Conservation (phyloP, 1,140 invertebrate genomes). For the Stegodyphus dumicola region DNA sequence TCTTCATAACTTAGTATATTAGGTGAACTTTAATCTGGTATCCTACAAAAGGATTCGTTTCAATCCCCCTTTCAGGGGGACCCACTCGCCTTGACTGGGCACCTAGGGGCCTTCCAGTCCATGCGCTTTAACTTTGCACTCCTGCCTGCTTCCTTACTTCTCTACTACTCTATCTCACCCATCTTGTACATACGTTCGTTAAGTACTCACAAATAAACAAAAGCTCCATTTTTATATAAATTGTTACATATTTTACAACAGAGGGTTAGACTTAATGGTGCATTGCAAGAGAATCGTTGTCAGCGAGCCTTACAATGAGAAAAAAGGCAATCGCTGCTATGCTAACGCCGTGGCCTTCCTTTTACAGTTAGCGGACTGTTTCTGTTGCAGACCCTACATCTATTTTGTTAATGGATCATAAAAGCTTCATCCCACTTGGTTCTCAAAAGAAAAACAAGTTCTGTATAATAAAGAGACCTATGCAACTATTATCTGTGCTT, state of each 20-base stretch:
- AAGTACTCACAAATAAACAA: constrained; percentile 46
- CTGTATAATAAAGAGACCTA: constrained; percentile 62
- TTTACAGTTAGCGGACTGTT: constrained; percentile 61
- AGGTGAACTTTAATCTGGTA: constrained; percentile 48
- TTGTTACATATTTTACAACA: constrained; percentile 62
- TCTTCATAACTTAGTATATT: constrained; percentile 53
- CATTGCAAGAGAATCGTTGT: constrained; percentile 40
- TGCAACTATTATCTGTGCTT: constrained; percentile 52
- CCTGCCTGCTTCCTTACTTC: constrained; percentile 56
- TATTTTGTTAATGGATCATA: constrained; percentile 61
- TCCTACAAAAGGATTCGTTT: constrained; percentile 20
- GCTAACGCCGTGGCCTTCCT: constrained; percentile 61
- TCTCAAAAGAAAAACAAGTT: constrained; percentile 59
- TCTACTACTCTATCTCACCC: constrained; percentile 52
- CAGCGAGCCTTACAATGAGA: constrained; percentile 41
- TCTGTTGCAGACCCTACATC: constrained; percentile 61
- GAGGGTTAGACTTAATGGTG: constrained; percentile 58
- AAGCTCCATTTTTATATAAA: constrained; percentile 62
- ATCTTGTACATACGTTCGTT: constrained; percentile 62
- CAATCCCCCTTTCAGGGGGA: constrained; percentile 26
- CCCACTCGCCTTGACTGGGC: constrained; percentile 49
- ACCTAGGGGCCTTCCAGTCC: constrained; percentile 58
- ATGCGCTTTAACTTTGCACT: constrained; percentile 55
- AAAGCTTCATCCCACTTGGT: constrained; percentile 61
- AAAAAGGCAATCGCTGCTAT: constrained; percentile 49